Evolutionary conservation across 2,888 invertebrate genomes (phyloP), one percentile per base, ranked within the genome.

Genomic region (Sphaerophoria rueppellii): DNA sequence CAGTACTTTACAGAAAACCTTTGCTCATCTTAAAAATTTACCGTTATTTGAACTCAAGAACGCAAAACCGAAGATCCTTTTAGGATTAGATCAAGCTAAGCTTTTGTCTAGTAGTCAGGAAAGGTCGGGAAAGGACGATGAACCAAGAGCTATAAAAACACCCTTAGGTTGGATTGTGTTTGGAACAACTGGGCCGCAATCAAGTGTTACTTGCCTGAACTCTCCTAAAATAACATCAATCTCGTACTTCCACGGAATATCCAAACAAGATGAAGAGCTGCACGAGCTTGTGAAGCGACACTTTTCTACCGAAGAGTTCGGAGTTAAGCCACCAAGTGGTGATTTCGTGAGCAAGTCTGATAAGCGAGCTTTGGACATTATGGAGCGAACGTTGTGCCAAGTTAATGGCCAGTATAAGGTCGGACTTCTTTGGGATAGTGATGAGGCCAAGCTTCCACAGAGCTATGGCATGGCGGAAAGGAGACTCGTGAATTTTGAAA

Each of bases 261-360:
- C 14, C 4, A 71, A 63, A 14, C 46, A 54, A n/a, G 70, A 77
- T 52, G 65, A 72, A 3, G 43, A 67, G 2, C 34, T 78, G 0
- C 72, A 78, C 40, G 52, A 72, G 5, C 11, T 65, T 9, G 63
- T 78, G 0, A 72, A 78, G 40, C 57, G 16, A 0, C 54, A 79
- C 50, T 74, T 79, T 14, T 40, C 61, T 11, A 79, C 60, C 7
- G 73, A 73, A 37, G 69, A 79, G 14, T 79, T 79, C 35, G 73
- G 69, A 46, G 73, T 79, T 12, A 48, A 40, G 7, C 54, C 67
- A 0, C 54, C 58, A 1, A 69, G 37, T 2, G 48, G 34, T 43
- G 43, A 69, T 2, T 61, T 74, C 24, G 40, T 69, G 0, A 55
- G 48, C 11, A 40, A 54, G 14, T 40, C 37, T 11, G 73, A 67